phyloP scores from a whole-genome alignment of 92 coral and sea anemone genomes.

The Epizoanthus illoricatus region DNA sequence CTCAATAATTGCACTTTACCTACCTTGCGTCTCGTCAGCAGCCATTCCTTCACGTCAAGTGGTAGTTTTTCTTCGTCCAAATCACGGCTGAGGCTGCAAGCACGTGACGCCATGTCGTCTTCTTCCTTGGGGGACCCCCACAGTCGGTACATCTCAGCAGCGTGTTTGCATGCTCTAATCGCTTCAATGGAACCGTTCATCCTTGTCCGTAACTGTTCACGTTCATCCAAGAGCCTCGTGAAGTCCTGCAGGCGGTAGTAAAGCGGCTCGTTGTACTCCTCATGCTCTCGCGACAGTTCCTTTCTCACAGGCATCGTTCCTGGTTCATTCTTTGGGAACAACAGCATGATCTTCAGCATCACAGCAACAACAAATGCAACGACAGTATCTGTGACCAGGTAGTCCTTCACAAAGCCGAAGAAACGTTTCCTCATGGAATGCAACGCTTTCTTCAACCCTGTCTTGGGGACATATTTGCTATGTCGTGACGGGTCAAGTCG shows the following conservation, averaged over 20 bases:
- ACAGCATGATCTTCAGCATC: background rate
- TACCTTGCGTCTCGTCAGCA: background rate
- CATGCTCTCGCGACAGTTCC: slow-evolving; percentile 1
- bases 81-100: background rate
- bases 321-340: background rate
- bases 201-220: background rate
- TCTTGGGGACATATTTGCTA: background rate
- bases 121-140: background rate
- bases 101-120: background rate
- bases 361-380: background rate
- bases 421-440: background rate
- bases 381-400: background rate
- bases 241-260: slow-evolving; percentile 6
- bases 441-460: background rate
- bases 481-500: background rate
- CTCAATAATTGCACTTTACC: background rate
- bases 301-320: background rate
- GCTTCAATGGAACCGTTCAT: background rate
- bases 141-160: slow-evolving; percentile 3
- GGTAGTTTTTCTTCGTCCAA: background rate
- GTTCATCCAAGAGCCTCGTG: background rate
- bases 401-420: background rate
- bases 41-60: background rate
- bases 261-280: slow-evolving; percentile 6
- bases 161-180: slow-evolving; percentile 8